phyloP scores from a whole-genome alignment of 2,888 invertebrate genomes.

The Ophion ventricosus region DNA sequence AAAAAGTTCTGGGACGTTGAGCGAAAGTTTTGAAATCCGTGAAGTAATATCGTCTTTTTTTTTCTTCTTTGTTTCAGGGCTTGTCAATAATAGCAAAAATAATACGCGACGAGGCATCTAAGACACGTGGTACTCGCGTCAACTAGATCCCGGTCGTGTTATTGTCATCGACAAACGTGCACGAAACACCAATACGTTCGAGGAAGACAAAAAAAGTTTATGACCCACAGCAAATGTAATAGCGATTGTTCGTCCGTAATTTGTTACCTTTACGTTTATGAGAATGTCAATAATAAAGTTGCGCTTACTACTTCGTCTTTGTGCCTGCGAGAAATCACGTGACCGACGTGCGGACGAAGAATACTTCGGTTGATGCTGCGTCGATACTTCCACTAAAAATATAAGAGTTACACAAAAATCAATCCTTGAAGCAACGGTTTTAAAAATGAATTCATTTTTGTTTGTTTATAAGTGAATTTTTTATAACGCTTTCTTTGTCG shows the following conservation, averaged over 20 bases:
- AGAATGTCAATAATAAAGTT: background rate
- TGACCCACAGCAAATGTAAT: background rate
- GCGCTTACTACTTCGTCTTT: background rate
- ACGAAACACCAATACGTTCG: background rate
- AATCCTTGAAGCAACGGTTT: no score
- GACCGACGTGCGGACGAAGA: no score
- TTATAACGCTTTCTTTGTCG: no score
- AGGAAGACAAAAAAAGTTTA: background rate
- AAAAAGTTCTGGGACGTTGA: background rate
- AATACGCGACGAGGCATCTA: constrained; percentile 65
- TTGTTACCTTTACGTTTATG: background rate
- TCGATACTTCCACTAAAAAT: no score
- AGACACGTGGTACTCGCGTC: background rate
- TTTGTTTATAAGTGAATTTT: no score
- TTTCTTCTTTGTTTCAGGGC: constrained; percentile 64
- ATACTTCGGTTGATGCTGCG: no score
- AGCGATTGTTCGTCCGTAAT: background rate
- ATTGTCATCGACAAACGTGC: background rate
- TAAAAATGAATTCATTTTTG: no score
- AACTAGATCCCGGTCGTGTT: background rate
- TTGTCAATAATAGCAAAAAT: constrained; percentile 65
- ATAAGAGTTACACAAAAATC: no score
- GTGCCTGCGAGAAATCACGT: no score
- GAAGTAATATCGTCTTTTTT: background rate
- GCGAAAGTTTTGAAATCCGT: background rate